Base-by-base conservation (phyloP, 1,140 invertebrate genomes). In the Physella acuta region DNA sequence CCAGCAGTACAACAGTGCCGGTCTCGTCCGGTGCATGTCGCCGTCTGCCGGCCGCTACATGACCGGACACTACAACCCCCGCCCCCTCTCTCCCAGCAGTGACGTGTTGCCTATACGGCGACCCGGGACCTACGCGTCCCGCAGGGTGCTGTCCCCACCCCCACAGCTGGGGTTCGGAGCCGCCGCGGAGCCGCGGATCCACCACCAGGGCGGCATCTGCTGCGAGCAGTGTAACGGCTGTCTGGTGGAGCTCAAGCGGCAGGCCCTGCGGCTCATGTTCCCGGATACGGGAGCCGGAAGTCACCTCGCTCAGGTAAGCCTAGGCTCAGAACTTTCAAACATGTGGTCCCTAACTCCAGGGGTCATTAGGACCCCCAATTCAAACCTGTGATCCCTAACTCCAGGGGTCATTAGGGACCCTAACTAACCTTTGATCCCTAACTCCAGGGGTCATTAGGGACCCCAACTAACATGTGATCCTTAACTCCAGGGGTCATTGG, bases 1-100 rank as follows among this genome's bases (percentile, higher is more conserved):
- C 0, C 3, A 55, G 20, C 3, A 8, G 3, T 28, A n/a, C 44
- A 20, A 14, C 33, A 55, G 37, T 39, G 31, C 16, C 2, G 51
- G 31, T 24, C 33, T 67, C 26, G 66, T 36, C 3, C 52, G 70
- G 28, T 71, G 61, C 34, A 49, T 64, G 39, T 70, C 67, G 20
- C 68, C 70, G n/a, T 39, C 66, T 0, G 2, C 66, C 17, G 37
- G 11, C 36, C 66, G 55, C 30, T 60, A 59, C 49, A 34, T 71
- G 4, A 26, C 67, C 37, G 17, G 62, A 30, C 53, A 30, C 4
- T 52, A 49, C 17, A 17, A 24, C 20, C 20, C 49, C 16, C 55
- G 71, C 28, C 67, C 71, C 28, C 30, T 60, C 94, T 92, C 75
- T 93, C 70, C 70, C 30, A 59, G 56, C 56, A 68, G 66, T 31